Evolutionary conservation across 1,140 invertebrate species (phyloP).

Genomic region (Drosophila paulistorum): DNA sequence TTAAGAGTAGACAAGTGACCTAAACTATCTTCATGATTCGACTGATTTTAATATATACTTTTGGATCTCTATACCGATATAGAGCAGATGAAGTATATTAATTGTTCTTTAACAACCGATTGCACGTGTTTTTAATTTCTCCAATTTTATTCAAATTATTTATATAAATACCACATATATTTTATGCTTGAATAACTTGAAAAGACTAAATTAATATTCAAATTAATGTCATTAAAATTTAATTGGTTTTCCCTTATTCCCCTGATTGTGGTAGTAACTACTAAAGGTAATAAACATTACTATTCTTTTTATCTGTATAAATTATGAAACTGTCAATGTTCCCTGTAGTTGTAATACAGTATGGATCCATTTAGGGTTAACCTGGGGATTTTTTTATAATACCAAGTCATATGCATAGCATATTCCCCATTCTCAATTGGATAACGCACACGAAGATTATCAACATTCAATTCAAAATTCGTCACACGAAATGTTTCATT

Average conservation of each 20-base stretch:
- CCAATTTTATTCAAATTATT: too few species aligned
- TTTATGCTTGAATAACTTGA: too few species aligned
- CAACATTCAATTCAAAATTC: neutral
- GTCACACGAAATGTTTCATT: neutral
- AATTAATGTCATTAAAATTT: too few species aligned
- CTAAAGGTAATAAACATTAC: too few species aligned
- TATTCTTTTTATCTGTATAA: too few species aligned
- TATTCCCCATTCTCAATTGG: conserved; percentile 14
- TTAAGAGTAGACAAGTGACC: neutral
- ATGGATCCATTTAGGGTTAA: neutral
- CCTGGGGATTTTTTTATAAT: neutral
- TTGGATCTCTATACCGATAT: too few species aligned
- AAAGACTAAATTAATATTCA: too few species aligned
- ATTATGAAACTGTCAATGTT: conserved; percentile 3
- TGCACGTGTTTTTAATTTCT: neutral
- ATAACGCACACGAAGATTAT: neutral
- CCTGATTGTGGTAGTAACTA: neutral
- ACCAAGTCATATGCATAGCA: neutral
- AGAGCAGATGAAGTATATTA: neutral
- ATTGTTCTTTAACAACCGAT: neutral
- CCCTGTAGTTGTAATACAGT: conserved; percentile 12
- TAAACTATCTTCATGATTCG: neutral
- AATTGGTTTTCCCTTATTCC: too few species aligned
- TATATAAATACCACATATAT: too few species aligned
- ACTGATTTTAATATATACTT: neutral